phyloP scores from a whole-genome alignment of 1,140 invertebrate species.

The Bombus confusus region DNA sequence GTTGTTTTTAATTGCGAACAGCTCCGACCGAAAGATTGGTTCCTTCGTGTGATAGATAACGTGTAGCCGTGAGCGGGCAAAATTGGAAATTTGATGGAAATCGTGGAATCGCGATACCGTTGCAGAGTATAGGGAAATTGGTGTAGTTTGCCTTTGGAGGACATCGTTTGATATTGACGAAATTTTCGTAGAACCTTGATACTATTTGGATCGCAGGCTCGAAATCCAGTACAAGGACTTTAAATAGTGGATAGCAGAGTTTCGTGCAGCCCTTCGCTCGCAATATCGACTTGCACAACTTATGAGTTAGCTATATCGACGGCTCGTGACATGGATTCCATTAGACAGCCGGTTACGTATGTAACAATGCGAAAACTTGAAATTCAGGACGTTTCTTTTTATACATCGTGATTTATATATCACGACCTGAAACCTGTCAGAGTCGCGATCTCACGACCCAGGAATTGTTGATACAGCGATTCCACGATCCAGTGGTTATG shows the following conservation, averaged over 20 bases:
- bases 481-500: constrained; percentile 22
- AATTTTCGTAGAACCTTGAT: background rate
- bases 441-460: background rate
- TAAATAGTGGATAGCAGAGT: background rate
- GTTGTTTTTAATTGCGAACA: constrained; percentile 29
- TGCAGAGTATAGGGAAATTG: background rate
- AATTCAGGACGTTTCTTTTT: background rate
- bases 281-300: background rate
- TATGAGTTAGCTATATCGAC: background rate
- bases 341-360: background rate
- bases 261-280: background rate
- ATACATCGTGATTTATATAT: background rate
- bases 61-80: too few relatives aligned
- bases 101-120: background rate
- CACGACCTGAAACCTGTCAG: too few relatives aligned
- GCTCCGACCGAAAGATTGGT: background rate
- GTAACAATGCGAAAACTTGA: background rate
- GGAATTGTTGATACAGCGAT: background rate
- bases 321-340: background rate
- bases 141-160: background rate
- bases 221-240: constrained; percentile 7
- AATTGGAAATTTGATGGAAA: background rate
- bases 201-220: background rate
- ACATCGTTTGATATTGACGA: background rate
- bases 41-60: too few relatives aligned